Evolutionary conservation across 2,888 invertebrate genomes (phyloP).

Genomic region (Pollenia amentaria): DNA sequence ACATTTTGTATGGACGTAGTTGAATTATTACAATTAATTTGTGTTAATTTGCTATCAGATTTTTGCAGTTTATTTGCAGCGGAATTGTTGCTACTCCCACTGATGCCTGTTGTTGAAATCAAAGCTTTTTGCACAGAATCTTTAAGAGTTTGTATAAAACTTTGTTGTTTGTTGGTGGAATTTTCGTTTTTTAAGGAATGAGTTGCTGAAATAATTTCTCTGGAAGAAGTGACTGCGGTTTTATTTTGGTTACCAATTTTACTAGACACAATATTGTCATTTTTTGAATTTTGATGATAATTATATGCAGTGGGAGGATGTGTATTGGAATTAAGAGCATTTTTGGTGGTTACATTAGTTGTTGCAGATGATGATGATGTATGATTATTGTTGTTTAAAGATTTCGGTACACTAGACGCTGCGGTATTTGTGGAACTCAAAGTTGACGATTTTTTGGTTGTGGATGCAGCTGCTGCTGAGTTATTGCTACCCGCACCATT

Average conservation of each 20-base stretch:
- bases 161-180: slow-evolving; percentile 57
- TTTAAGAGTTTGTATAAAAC: slow-evolving; percentile 77
- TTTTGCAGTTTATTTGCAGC: slow-evolving; percentile 34
- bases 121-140: slow-evolving; percentile 84
- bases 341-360: slow-evolving; percentile 35
- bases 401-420: slow-evolving; percentile 53
- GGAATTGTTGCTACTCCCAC: slow-evolving; percentile 18
- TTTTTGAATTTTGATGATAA: slow-evolving; percentile 44
- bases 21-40: slow-evolving; percentile 45
- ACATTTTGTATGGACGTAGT: slow-evolving; percentile 61
- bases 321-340: slow-evolving; percentile 48
- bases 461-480: slow-evolving; percentile 50
- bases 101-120: slow-evolving; percentile 76
- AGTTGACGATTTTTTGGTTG: slow-evolving; percentile 67
- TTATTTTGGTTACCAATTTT: slow-evolving; percentile 34
- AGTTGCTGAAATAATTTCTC: slow-evolving; percentile 37
- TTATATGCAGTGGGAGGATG: slow-evolving; percentile 40
- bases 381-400: slow-evolving; percentile 64
- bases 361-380: not conserved
- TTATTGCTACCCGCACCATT: slow-evolving; percentile 48
- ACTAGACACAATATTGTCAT: slow-evolving; percentile 29
- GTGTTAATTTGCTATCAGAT: slow-evolving; percentile 44
- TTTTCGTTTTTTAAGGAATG: slow-evolving; percentile 68
- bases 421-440: slow-evolving; percentile 56
- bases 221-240: slow-evolving; percentile 53